These are phyloP conservation scores for Mionectes olivaceus DNA, from an alignment of 2,797 vertebrate species.

Conservation along the genomic window DNA sequence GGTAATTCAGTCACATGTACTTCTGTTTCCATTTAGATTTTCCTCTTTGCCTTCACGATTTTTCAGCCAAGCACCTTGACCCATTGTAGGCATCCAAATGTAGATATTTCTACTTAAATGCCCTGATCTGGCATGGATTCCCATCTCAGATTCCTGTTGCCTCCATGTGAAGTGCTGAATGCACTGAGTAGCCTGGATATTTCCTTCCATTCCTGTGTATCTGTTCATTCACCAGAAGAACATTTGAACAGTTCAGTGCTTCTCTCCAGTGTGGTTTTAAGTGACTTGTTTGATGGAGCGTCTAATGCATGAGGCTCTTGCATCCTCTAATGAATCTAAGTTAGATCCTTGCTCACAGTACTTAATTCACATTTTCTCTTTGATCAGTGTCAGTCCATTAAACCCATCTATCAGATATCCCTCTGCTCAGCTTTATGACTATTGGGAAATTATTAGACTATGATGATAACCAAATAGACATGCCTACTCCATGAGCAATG, in stretches of 20 bases:
- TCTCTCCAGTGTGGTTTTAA: background rate
- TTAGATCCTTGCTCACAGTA: background rate
- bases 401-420: constrained; percentile 9
- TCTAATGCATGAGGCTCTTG: background rate
- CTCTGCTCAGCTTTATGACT: background rate
- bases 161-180: background rate
- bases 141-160: background rate
- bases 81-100: background rate
- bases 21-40: background rate
- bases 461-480: background rate
- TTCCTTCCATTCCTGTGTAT: background rate
- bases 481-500: background rate
- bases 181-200: background rate
- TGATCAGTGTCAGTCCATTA: constrained; percentile 40
- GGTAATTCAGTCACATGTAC: background rate
- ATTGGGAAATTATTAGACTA: constrained; percentile 12
- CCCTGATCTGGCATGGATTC: background rate
- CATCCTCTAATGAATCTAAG: background rate
- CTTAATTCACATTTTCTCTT: background rate
- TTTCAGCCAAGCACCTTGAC: background rate
- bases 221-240: background rate
- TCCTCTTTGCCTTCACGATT: background rate
- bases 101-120: background rate
- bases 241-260: background rate
- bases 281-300: background rate